Evolutionary conservation across 2,888 invertebrate genomes (phyloP), one percentile per base, ranked within the genome.

Genomic region (Pyrrhia umbra): DNA sequence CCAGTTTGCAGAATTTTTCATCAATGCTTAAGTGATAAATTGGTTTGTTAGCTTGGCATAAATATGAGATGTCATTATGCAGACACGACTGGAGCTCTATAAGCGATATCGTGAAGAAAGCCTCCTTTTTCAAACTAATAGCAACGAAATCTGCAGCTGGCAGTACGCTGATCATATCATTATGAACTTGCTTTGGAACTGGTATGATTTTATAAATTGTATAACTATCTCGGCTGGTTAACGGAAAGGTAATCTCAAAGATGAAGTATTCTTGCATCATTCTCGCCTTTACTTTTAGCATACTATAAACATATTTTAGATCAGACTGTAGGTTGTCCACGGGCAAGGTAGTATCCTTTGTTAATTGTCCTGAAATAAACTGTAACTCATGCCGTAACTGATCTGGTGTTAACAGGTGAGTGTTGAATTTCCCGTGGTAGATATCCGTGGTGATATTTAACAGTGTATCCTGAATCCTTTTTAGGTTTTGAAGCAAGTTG

Each of bases 161-260:
- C 18, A 25, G 37, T 21, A 56, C 40, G 18, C 16, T 42, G 9
- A 62, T 46, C 45, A 45, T 62, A 39, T 50, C 15, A 6, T 50
- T 34, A 27, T 43, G 50, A 20, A 50, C 6, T 30, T 56, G 34
- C 18, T 39, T 43, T 6, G 56, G 50, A 45, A 56, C 23, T n/a
- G 63, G 39, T 23, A 57, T 13, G 15, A 57, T 50, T 40, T 52
- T 57, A 15, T 63, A 57, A 10, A 63, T 34, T n/a, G 51, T 37
- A 16, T 63, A 63, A 23, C 37, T 51, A 15, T 63, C 51, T 34
- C 51, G 50, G 39, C 45, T 51, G 13, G 27, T 51, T 16, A 63
- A 40, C 5, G 63, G 57, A 37, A 57, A 57, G 0, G 45, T 57
- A 2, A 49, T 63, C n/a, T 57, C 51, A 40, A 63, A 64, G 42